Evolutionary conservation across 2,888 invertebrate species (phyloP), one percentile per base, ranked within the genome.

Genomic region (Orgyia antiqua): DNA sequence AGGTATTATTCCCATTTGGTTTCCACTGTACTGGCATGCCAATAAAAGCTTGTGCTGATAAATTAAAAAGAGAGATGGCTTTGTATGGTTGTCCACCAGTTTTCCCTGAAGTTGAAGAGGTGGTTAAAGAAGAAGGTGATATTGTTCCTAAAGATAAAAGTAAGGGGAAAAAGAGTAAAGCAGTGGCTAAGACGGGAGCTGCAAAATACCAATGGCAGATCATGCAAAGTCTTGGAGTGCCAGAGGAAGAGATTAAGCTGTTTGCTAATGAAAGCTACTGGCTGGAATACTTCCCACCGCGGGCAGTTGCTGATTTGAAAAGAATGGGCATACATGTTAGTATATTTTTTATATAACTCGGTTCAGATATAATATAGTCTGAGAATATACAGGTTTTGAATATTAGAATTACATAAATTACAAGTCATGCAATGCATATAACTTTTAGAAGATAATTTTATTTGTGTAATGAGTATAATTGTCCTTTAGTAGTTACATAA

Each of bases 21-120:
- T 94, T 99, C 55, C 99, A 99, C 75, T 98, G 98, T 67, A 99
- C 99, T 11, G 99, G 99, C 25, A 99, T 99, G 99, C 99, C 99
- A 0, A 99, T 99, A 39, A 99, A 98, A 80, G 98, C 99, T 0
- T 98, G 98, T 87, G 96, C 99, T 8, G 99, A 99, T 74, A 99
- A 99, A 72, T 76, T 99, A 24, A 96, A 95, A 62, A 88, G 96
- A 36, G 99, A 99, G 86, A 93, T 99, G 80, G 93, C 94, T 65
- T 77, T 91, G 5, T 99, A 89, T 87, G 99, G 99, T 0, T 95
- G 88, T 73, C 99, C 99, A 10, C 99, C 99, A 1, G 68, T 89
- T 11, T 99, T 99, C 75, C 97, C 98, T 17, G 88, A 88, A 24
- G 88, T 88, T 21, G 71, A 70, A 11, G 70, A 69, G 6, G 68